These are phyloP conservation scores for Xylophagus ater DNA, from an alignment of 2,888 invertebrate species.

Conservation along the genomic window DNA sequence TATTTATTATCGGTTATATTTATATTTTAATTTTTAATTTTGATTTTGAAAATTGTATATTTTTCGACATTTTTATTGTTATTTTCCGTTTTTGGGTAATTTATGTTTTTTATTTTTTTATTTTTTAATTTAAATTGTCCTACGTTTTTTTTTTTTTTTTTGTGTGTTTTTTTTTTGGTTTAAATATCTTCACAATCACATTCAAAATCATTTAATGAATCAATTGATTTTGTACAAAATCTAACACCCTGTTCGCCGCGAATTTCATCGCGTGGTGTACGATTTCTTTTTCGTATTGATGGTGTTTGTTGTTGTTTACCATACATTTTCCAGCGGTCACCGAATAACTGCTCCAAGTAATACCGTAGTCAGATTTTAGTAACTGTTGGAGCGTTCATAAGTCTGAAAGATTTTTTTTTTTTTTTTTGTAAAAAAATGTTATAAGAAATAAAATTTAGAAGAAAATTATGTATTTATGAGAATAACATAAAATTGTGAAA, in stretches of 20 bases:
- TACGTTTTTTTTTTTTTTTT: conserved; percentile 3
- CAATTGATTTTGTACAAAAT: conserved; percentile 15
- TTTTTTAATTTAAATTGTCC: too few species aligned
- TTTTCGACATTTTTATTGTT: neutral
- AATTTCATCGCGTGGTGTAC: conserved; percentile 14
- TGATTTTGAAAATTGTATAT: conserved; percentile 3
- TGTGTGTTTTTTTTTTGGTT: conserved; percentile 2
- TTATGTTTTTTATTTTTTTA: neutral
- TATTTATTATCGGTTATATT: too few species aligned
- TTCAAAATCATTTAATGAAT: conserved; percentile 14
- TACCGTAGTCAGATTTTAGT: conserved; percentile 64
- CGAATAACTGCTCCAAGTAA: conserved; percentile 61
- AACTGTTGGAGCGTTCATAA: conserved; percentile 41
- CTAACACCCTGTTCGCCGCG: conserved; percentile 16
- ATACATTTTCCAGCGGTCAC: conserved; percentile 46
- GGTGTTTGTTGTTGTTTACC: conserved; percentile 28
- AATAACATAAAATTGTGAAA: too few species aligned
- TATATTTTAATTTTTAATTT: neutral
- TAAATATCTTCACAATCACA: conserved; percentile 18
- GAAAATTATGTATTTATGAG: too few species aligned
- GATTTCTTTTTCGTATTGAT: conserved; percentile 8
- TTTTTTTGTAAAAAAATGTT: too few species aligned
- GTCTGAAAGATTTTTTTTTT: conserved; percentile 12
- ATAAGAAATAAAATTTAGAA: too few species aligned
- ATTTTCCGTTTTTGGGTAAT: conserved; percentile 1